A percentile compares a stretch with the other conserved stretches of the same genome.
phyloP scores from a whole-genome alignment of 2,888 invertebrate genomes.

The Amphipyra tragopoginis region DNA sequence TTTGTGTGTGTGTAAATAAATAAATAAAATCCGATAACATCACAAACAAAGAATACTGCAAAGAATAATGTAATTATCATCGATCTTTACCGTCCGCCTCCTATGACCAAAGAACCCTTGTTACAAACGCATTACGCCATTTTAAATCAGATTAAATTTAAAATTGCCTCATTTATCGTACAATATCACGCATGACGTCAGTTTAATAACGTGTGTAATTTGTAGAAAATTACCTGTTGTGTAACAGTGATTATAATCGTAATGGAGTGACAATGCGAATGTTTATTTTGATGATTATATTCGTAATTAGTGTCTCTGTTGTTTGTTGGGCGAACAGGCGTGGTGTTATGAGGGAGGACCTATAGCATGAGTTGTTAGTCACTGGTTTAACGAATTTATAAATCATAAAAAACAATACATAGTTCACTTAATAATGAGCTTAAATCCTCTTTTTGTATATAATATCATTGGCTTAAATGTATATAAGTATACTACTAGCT shows the following conservation, averaged over 20 bases:
- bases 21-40: background rate
- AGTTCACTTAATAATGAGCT: too few relatives aligned
- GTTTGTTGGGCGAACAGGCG: background rate
- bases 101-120: constrained; percentile 62
- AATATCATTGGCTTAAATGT: too few relatives aligned
- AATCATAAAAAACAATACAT: too few relatives aligned
- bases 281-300: constrained; percentile 15
- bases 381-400: too few relatives aligned
- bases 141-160: constrained; percentile 70
- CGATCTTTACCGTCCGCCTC: constrained; percentile 15
- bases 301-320: constrained; percentile 17
- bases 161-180: constrained; percentile 61
- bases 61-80: constrained; percentile 15
- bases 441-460: too few relatives aligned
- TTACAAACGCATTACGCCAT: constrained; percentile 65
- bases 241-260: constrained; percentile 48
- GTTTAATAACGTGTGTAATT: constrained; percentile 56
- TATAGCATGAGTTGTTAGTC: too few relatives aligned
- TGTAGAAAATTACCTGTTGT: constrained; percentile 51
- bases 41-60: constrained; percentile 1
- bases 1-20: too few relatives aligned
- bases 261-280: constrained; percentile 48
- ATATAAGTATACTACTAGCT: too few relatives aligned
- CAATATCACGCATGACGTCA: constrained; percentile 51
- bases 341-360: too few relatives aligned